A percentile compares a stretch with the other conserved stretches of the same genome.
Conservation (phyloP, 2,888 invertebrate species). For the Parnassius smintheus region DNA sequence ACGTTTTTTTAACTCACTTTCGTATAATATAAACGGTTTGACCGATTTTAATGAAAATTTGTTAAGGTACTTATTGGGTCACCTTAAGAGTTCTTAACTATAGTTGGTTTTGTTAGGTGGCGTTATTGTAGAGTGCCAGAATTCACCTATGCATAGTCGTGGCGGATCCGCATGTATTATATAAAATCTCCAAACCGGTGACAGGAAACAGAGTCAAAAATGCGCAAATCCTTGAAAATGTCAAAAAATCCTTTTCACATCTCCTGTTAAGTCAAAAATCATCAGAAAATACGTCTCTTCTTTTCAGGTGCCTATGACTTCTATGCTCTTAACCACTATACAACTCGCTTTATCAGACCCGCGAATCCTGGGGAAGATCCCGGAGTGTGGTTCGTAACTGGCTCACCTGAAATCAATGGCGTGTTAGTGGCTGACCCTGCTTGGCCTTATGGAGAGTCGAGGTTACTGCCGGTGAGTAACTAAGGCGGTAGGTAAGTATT, state of each 20-base stretch:
- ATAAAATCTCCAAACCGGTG: too few relatives aligned
- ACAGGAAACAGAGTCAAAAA: too few relatives aligned
- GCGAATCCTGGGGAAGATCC: slow-evolving; percentile 24
- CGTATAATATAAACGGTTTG: too few relatives aligned
- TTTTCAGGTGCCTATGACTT: slow-evolving; percentile 71
- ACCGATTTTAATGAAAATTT: too few relatives aligned
- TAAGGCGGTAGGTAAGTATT: background rate
- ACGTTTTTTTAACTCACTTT: too few relatives aligned
- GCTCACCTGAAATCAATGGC: slow-evolving; percentile 24
- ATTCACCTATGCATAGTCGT: too few relatives aligned
- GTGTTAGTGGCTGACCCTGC: slow-evolving; percentile 24
- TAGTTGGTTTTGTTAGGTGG: too few relatives aligned
- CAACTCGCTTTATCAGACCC: slow-evolving; percentile 39
- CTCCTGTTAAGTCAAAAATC: background rate
- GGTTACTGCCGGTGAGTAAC: slow-evolving; percentile 23
- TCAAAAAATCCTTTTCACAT: background rate
- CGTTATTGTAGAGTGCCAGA: too few relatives aligned
- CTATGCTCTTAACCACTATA: slow-evolving; percentile 76
- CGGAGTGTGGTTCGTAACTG: slow-evolving; percentile 25
- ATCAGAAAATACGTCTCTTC: background rate
- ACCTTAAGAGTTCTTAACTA: too few relatives aligned
- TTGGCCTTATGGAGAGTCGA: slow-evolving; percentile 19
- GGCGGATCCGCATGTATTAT: too few relatives aligned
- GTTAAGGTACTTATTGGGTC: too few relatives aligned
- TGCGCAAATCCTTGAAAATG: too few relatives aligned